Evolutionary conservation across 2,797 vertebrate species (phyloP).

Genomic region (Labeo calbasu): DNA sequence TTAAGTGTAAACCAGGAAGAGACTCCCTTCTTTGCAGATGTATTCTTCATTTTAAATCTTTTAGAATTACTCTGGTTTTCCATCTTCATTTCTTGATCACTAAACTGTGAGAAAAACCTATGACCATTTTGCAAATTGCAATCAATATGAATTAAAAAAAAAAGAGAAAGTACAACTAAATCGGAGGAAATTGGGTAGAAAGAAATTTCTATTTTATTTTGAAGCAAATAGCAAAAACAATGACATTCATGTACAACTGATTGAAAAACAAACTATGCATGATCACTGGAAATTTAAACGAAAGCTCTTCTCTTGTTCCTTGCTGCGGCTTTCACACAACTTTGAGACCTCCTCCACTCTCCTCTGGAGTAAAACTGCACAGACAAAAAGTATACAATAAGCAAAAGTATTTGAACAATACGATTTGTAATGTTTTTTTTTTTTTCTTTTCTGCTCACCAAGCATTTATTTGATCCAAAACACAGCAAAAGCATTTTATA

Average conservation of each 20-base stretch:
- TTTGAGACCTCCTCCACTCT: slow-evolving; percentile 94
- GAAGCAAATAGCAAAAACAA: slow-evolving; percentile 43
- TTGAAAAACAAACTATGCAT: background rate
- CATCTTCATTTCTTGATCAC: background rate
- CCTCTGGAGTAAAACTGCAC: slow-evolving; percentile 87
- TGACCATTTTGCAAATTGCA: background rate
- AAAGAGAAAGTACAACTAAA: background rate
- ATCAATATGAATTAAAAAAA: background rate
- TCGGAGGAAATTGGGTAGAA: background rate
- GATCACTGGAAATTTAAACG: slow-evolving; percentile 86
- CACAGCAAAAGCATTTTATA: no score
- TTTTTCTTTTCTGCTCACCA: no score
- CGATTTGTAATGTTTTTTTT: no score
- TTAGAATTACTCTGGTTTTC: background rate
- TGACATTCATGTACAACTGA: slow-evolving; percentile 36
- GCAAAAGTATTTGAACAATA: no score
- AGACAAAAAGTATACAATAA: slow-evolving; percentile 3
- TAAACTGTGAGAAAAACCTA: background rate
- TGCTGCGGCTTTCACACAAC: slow-evolving; percentile 88
- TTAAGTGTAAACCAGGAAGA: slow-evolving; percentile 14
- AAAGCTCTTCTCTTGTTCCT: slow-evolving; percentile 92
- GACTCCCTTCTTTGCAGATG: background rate
- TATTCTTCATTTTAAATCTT: background rate
- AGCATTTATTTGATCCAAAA: no score
- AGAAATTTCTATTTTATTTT: slow-evolving; percentile 54